Percentiles rank a stretch among this genome's conserved stretches.
Conservation (phyloP, 2,888 invertebrate genomes). For the Slavum lentiscoides region DNA sequence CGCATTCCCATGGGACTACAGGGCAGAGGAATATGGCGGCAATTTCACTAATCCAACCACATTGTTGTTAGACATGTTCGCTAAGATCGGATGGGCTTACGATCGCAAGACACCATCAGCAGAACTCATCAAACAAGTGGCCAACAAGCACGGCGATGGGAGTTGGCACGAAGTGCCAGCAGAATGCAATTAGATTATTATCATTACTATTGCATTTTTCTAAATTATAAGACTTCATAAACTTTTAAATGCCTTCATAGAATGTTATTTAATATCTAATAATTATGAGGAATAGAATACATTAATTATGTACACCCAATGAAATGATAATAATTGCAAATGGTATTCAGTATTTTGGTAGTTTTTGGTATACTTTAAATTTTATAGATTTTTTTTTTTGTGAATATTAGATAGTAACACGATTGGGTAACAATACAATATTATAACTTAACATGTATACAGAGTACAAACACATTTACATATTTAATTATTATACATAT, state of each 20-base stretch:
- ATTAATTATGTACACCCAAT: slow-evolving; percentile 31
- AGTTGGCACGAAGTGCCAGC: slow-evolving; percentile 54
- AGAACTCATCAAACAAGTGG: slow-evolving; percentile 63
- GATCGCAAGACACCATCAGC: slow-evolving; percentile 72
- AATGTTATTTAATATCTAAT: slow-evolving; percentile 52
- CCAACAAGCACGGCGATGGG: slow-evolving; percentile 65
- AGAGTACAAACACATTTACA: background rate
- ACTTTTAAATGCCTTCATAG: slow-evolving; percentile 52
- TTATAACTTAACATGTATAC: slow-evolving; percentile 8
- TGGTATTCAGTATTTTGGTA: slow-evolving; percentile 41
- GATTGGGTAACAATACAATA: slow-evolving; percentile 39
- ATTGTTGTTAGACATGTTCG: slow-evolving; percentile 64
- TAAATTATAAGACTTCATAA: slow-evolving; percentile 49
- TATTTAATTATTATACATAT: background rate
- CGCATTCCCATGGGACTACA: slow-evolving; percentile 91
- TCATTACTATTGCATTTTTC: slow-evolving; percentile 47
- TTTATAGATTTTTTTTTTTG: slow-evolving; percentile 44
- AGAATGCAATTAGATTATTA: slow-evolving; percentile 55
- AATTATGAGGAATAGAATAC: slow-evolving; percentile 42
- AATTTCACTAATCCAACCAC: slow-evolving; percentile 64
- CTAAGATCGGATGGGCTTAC: slow-evolving; percentile 71
- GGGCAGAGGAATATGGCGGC: slow-evolving; percentile 80
- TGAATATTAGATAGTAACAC: slow-evolving; percentile 25
- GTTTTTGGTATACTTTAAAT: slow-evolving; percentile 45
- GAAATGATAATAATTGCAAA: slow-evolving; percentile 40